Evolutionary conservation across 2,888 invertebrate species (phyloP).

Genomic region (Hemicrepidius hirtus): DNA sequence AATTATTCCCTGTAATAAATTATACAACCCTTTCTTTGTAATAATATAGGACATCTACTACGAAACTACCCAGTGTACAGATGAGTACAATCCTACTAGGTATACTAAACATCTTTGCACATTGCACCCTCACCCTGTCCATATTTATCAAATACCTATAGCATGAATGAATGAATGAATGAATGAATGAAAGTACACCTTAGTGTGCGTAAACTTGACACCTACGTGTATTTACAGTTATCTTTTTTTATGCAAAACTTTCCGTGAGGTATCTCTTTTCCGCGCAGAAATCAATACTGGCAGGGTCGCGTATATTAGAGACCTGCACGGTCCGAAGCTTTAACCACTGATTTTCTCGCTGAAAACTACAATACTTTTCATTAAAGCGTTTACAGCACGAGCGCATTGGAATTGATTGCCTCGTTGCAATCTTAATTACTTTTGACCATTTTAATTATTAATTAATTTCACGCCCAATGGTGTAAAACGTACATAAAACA

Average conservation of each 20-base stretch:
- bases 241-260: slow-evolving; percentile 41
- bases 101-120: too few species aligned
- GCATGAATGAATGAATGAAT: slow-evolving; percentile 34
- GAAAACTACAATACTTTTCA: background rate
- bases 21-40: too few species aligned
- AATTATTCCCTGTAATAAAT: too few species aligned
- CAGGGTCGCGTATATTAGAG: slow-evolving; percentile 31
- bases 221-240: slow-evolving; percentile 44
- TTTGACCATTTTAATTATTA: slow-evolving; percentile 20
- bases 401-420: slow-evolving; percentile 16
- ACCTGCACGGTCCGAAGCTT: slow-evolving; percentile 1
- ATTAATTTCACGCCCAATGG: slow-evolving; percentile 21
- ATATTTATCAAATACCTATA: slow-evolving; percentile 19
- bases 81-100: too few species aligned
- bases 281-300: slow-evolving; percentile 43
- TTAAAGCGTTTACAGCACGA: slow-evolving; percentile 5
- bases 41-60: too few species aligned
- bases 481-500: slow-evolving; percentile 8
- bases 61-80: too few species aligned
- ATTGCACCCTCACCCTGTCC: background rate
- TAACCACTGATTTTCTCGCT: background rate
- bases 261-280: slow-evolving; percentile 31
- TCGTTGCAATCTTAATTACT: slow-evolving; percentile 21
- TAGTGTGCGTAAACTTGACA: slow-evolving; percentile 52
- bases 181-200: slow-evolving; percentile 47